phyloP scores from a whole-genome alignment of 2,113 vertebrate species.

The Tenebrosternarchus preto region DNA sequence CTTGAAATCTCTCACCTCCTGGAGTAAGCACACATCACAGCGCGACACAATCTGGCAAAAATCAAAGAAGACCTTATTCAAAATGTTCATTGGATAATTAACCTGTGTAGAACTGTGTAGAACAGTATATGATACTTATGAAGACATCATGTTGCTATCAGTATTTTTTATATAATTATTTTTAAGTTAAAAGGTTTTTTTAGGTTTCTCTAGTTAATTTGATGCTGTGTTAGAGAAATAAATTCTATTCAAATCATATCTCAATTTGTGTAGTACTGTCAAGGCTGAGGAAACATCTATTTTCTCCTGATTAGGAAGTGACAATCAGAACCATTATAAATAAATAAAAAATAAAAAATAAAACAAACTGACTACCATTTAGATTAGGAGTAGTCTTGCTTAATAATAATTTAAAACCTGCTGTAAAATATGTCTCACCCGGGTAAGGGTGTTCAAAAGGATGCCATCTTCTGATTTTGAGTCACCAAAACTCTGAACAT shows the following conservation, averaged over 20 bases:
- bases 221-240: too few relatives aligned
- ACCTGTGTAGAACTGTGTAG: neutral
- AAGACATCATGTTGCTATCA: neutral
- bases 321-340: too few relatives aligned
- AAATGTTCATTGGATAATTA: neutral
- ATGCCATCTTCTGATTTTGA: conserved; percentile 65
- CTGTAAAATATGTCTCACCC: conserved; percentile 58
- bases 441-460: conserved; percentile 63
- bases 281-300: too few relatives aligned
- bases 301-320: too few relatives aligned
- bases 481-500: conserved; percentile 72
- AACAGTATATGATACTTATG: too few relatives aligned
- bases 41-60: conserved; percentile 70
- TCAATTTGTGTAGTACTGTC: too few relatives aligned
- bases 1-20: conserved; percentile 75
- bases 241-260: neutral
- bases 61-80: neutral
- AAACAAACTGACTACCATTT: too few relatives aligned
- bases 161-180: too few relatives aligned
- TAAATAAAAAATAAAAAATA: too few relatives aligned
- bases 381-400: too few relatives aligned
- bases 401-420: neutral
- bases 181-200: too few relatives aligned
- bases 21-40: conserved; percentile 73
- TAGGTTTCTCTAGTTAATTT: too few relatives aligned